These are phyloP conservation scores for Sesia bembeciformis DNA, from an alignment of 2,888 invertebrate species.

Conservation along the genomic window DNA sequence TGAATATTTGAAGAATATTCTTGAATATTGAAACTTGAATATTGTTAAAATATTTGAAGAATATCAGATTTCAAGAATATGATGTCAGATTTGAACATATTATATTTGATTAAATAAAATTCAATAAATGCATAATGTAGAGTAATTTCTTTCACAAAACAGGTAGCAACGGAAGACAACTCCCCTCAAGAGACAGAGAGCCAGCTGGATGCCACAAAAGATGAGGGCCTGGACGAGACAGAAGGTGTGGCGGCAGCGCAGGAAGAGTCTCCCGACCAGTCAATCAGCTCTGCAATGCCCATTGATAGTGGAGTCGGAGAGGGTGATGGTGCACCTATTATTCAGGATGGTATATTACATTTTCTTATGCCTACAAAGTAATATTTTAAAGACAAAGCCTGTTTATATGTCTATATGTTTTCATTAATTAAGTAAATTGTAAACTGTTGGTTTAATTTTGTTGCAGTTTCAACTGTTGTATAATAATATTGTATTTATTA, in stretches of 20 bases:
- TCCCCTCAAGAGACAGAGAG: conserved; percentile 53
- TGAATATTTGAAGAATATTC: not conserved
- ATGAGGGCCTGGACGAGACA: conserved; percentile 38
- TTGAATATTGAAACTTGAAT: too few relatives aligned
- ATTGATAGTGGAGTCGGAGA: conserved; percentile 48
- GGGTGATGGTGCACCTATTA: conserved; percentile 44
- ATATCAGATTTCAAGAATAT: not conserved
- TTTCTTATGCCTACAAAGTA: too few relatives aligned
- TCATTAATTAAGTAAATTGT: too few relatives aligned
- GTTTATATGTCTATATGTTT: too few relatives aligned
- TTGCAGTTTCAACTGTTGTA: too few relatives aligned
- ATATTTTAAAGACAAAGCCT: too few relatives aligned
- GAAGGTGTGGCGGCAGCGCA: conserved; percentile 41
- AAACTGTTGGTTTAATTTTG: too few relatives aligned
- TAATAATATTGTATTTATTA: too few relatives aligned
- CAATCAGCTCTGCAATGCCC: conserved; percentile 65
- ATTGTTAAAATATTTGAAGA: not conserved
- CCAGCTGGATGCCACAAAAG: conserved; percentile 50
- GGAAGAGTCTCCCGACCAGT: conserved; percentile 67
- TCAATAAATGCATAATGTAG: too few relatives aligned
- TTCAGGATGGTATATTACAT: conserved; percentile 49
- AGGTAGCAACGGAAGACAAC: conserved; percentile 51
- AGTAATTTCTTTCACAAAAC: not conserved
- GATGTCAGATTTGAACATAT: not conserved
- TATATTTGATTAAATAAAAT: not conserved